Evolutionary conservation across 2,888 invertebrate species (phyloP).

Genomic region (Heliothis peltigera): DNA sequence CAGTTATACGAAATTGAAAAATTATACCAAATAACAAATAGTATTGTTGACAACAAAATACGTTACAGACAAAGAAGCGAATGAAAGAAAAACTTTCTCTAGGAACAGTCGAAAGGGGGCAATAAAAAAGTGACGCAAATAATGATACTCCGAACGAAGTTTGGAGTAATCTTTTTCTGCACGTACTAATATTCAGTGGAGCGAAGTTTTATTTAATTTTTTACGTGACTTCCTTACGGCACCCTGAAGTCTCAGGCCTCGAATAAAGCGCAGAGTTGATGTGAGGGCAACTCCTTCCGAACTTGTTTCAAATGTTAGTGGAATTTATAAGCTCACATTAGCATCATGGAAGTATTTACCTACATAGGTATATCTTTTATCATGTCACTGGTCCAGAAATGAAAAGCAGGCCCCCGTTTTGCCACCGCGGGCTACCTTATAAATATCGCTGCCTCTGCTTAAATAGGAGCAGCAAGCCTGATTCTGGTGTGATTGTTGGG

Average conservation of each 20-base stretch:
- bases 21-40: background rate
- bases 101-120: slow-evolving; percentile 25
- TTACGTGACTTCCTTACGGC: slow-evolving; percentile 67
- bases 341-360: background rate
- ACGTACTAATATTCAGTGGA: slow-evolving; percentile 56
- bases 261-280: slow-evolving; percentile 43
- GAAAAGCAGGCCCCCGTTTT: no score
- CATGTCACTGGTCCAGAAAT: background rate
- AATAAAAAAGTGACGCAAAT: slow-evolving; percentile 57
- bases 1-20: no score
- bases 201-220: slow-evolving; percentile 69
- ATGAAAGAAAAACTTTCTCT: slow-evolving; percentile 10
- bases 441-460: no score
- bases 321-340: background rate
- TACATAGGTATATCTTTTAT: background rate
- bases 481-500: no score
- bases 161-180: slow-evolving; percentile 54
- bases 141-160: slow-evolving; percentile 41
- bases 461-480: no score
- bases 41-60: no score
- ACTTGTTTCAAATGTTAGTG: background rate
- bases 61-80: background rate
- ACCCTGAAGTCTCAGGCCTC: slow-evolving; percentile 27
- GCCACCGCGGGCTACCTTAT: no score
- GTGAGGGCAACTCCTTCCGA: slow-evolving; percentile 14